Evolutionary conservation across 2,888 invertebrate species (phyloP), one percentile per base, ranked within the genome.

Genomic region (Liopterus haemorrhoidalis): DNA sequence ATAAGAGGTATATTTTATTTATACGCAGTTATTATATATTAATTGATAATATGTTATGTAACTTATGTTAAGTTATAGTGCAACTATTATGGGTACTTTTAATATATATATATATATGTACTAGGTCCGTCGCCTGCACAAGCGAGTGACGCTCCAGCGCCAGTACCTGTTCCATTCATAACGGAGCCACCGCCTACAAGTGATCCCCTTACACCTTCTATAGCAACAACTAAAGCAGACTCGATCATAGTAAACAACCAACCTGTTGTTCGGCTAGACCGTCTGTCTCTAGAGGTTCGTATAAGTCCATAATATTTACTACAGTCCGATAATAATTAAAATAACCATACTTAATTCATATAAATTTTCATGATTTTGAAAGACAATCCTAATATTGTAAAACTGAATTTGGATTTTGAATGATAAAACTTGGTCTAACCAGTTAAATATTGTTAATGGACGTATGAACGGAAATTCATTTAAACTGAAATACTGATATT

Each of bases 221-320:
- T 33, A n/a, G 35, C 40, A 1, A 43, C 30, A n/a, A 48, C 43
- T 30, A 41, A 40, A 43, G 28, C 49, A 25, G 30, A 50, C 21
- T 35, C 48, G 12, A 36, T 27, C 18, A 20, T 41, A 28, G 18
- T 25, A 16, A 45, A 38, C 32, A 45, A 45, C 32, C 74, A 78
- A 62, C 79, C 80, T 24, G 71, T 79, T 39, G 78, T 81, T 18
- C 70, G 76, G 65, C 61, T 82, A 37, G 75, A 76, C 55, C 73
- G 78, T 60, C 63, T 80, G 54, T 76, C 78, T 14, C 66, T 68
- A 46, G 72, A 72, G 56, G 67, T 60, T n/a, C n/a, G n/a, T n/a
- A n/a, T n/a, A n/a, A n/a, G n/a, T n/a, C n/a, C n/a, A n/a, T n/a
- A n/a, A n/a, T n/a, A n/a, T n/a, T n/a, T n/a, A n/a, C n/a, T n/a